Evolutionary conservation across 2,888 invertebrate species (phyloP), one percentile per base, ranked within the genome.

Genomic region (Dendrolimus houi): DNA sequence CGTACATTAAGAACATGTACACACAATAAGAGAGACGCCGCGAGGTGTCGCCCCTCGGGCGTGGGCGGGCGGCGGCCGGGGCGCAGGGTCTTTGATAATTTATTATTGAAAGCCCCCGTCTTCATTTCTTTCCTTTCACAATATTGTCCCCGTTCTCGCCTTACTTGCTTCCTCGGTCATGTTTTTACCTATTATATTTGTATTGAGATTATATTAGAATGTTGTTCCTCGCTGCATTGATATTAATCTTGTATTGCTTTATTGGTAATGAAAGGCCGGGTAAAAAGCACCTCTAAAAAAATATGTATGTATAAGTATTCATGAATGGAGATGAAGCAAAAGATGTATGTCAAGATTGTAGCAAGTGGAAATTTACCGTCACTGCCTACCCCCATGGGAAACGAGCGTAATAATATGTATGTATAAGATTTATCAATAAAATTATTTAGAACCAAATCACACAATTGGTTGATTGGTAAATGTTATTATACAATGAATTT

Each of bases 51-150:
- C 54, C 54, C 54, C 40, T 2, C 10, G 17, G 53, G 41, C 13
- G 56, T 9, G 14, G 56, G 41, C 12, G 47, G 56, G 41, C n/a
- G 41, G 12, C n/a, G 52, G 13, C 13, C 8, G 41, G 13, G n/a
- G 56, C 29, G 13, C 29, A 17, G 10, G 9, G 12, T 75, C 81
- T 81, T 79, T 82, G 79, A 83, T 85, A 85, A 85, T 85, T 85
- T 85, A 85, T 85, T 85, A 85, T 85, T 85, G 85, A 85, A 85
- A 83, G 79, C 77, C 79, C 78, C 40, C 52, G 41, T 41, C 75
- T 81, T 75, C 75, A 72, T 81, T 68, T 79, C 79, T 75, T 79
- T 82, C 76, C 79, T 78, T 79, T 81, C 80, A 79, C 82, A 79
- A 84, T 83, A 83, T 80, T 84, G 84, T 83, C 83, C 12, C 55